Conservation (phyloP, 2,797 vertebrate species). For the Remorina albescens region DNA sequence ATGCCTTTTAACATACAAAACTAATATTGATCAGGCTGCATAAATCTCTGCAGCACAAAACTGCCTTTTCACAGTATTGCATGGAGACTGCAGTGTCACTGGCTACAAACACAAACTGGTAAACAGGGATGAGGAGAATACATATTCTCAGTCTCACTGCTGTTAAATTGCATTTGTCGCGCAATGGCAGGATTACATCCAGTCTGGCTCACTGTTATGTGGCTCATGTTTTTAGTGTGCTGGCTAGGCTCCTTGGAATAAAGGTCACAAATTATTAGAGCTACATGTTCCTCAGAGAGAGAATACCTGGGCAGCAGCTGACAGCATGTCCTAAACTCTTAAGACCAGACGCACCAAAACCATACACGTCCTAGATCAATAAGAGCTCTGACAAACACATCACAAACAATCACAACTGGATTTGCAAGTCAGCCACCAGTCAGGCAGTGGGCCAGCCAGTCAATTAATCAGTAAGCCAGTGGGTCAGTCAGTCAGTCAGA, state of each 20-base stretch:
- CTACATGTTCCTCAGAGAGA: not conserved
- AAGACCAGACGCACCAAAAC: slow-evolving; percentile 10
- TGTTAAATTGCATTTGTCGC: not conserved
- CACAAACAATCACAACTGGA: not conserved
- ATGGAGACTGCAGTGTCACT: slow-evolving; percentile 50
- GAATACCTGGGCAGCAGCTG: slow-evolving; percentile 12
- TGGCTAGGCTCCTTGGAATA: not conserved
- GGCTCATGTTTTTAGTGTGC: not conserved
- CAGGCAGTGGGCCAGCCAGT: not conserved
- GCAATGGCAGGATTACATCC: not conserved
- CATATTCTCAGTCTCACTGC: slow-evolving; percentile 17
- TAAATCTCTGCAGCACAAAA: not conserved
- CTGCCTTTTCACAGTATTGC: not conserved
- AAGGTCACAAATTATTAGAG: not conserved
- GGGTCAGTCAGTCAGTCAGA: too few species aligned
- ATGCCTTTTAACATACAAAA: not conserved
- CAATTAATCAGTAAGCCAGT: too few species aligned
- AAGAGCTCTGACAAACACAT: not conserved
- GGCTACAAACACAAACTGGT: slow-evolving; percentile 27
- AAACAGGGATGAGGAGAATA: slow-evolving; percentile 46
- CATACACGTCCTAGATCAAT: slow-evolving; percentile 1
- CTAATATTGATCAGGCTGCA: not conserved
- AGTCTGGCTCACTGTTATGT: not conserved
- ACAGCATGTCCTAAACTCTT: slow-evolving; percentile 6
- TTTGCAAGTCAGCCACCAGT: not conserved